These are phyloP conservation scores for Drosophila elegans DNA, from an alignment of 1,140 invertebrate species.

Conservation along the genomic window DNA sequence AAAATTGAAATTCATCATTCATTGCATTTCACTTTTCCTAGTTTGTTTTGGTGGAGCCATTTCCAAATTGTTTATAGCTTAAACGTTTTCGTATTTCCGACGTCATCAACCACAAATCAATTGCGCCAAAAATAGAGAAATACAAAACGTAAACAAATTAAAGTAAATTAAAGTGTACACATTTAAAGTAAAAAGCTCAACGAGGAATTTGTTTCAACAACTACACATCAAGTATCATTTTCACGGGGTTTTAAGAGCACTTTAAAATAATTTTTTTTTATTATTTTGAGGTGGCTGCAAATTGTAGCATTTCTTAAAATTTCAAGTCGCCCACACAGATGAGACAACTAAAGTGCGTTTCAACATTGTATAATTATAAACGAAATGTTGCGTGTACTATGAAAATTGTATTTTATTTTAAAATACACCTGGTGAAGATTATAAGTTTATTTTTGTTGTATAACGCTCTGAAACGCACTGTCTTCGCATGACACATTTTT, in stretches of 20 bases:
- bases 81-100: constrained; percentile 60
- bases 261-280: constrained; percentile 23
- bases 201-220: constrained; percentile 33
- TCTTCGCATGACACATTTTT: constrained; percentile 44
- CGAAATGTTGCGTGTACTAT: neutral
- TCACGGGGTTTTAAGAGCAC: constrained; percentile 20
- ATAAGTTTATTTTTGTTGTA: neutral
- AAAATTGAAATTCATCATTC: constrained; percentile 29
- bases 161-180: constrained; percentile 34
- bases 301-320: constrained; percentile 30
- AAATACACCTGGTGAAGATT: neutral
- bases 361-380: neutral
- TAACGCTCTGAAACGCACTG: constrained; percentile 21
- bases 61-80: constrained; percentile 23
- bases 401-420: neutral
- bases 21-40: constrained; percentile 37
- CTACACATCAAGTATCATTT: constrained; percentile 28
- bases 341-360: neutral
- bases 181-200: constrained; percentile 53
- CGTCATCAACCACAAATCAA: constrained; percentile 72
- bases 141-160: constrained; percentile 35
- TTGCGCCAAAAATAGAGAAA: constrained; percentile 58
- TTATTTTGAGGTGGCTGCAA: constrained; percentile 34
- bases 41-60: neutral
- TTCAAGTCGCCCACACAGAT: constrained; percentile 5